These are phyloP conservation scores for Brachyhypopomus gauderio DNA, from an alignment of 2,113 vertebrate species.

Conservation along the genomic window DNA sequence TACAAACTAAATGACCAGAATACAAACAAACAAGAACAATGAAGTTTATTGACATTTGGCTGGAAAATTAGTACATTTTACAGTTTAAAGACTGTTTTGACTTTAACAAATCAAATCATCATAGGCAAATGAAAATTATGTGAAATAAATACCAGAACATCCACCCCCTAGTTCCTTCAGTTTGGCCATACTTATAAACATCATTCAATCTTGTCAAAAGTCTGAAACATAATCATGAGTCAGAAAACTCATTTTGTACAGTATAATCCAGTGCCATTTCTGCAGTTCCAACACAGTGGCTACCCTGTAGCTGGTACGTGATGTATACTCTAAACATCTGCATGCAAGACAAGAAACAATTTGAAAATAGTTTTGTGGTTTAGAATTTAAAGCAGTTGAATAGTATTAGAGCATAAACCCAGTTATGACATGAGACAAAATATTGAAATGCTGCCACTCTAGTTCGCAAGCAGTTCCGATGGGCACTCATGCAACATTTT, in stretches of 20 bases:
- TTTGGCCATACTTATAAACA: slow-evolving; percentile 53
- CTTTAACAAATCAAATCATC: slow-evolving; percentile 54
- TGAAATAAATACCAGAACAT: background rate
- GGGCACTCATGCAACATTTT: background rate
- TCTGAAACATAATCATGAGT: background rate
- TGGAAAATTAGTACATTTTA: slow-evolving; percentile 44
- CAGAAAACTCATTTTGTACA: background rate
- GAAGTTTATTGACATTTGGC: slow-evolving; percentile 27
- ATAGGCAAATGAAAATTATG: slow-evolving; percentile 62
- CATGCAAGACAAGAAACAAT: background rate
- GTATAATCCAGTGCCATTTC: background rate
- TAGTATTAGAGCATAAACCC: too few species aligned
- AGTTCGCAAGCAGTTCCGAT: too few species aligned
- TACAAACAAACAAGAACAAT: slow-evolving; percentile 37
- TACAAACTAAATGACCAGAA: background rate
- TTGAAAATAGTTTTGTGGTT: too few species aligned
- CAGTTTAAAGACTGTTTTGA: slow-evolving; percentile 24
- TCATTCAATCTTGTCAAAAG: background rate
- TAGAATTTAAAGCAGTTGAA: too few species aligned
- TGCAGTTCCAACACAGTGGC: background rate
- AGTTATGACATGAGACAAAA: background rate
- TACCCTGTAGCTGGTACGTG: background rate
- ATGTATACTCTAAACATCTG: background rate
- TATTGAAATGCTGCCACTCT: background rate
- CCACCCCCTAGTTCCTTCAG: background rate